phyloP scores from a whole-genome alignment of 1,140 invertebrate genomes.

The Drosophila aff. region DNA sequence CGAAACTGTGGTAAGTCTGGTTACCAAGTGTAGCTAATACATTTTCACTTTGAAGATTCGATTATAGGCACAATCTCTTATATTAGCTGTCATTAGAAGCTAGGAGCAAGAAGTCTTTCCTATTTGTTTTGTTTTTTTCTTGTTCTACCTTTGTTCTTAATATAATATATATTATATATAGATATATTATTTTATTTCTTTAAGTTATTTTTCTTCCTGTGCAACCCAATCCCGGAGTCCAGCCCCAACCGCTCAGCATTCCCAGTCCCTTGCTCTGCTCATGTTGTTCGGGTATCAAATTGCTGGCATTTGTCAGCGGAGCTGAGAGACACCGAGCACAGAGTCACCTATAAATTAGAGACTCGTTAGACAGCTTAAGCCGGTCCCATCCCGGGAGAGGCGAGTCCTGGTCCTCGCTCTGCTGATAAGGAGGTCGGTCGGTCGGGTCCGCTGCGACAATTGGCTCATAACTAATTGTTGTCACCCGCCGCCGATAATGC shows the following conservation, averaged over 20 bases:
- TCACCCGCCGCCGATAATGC: conserved; percentile 31
- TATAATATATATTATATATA: no score
- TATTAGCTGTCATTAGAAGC: background rate
- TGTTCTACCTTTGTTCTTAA: no score
- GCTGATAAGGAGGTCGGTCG: conserved; percentile 56
- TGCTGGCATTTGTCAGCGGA: conserved; percentile 72
- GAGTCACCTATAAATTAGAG: conserved; percentile 71
- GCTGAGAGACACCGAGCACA: conserved; percentile 34
- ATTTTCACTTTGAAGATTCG: background rate
- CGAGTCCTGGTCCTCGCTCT: conserved; percentile 28
- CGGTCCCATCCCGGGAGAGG: background rate
- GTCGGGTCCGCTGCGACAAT: conserved; percentile 23
- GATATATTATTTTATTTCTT: background rate
- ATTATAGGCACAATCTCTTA: background rate
- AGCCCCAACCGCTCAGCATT: background rate
- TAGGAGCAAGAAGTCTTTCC: no score
- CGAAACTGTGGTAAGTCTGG: no score
- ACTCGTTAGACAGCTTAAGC: conserved; percentile 64
- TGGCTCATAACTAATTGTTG: conserved; percentile 73
- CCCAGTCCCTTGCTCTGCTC: background rate
- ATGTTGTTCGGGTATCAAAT: conserved; percentile 69
- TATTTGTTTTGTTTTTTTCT: no score
- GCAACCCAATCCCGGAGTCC: background rate
- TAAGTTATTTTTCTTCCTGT: background rate
- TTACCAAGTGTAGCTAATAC: background rate